Conservation (phyloP, 2,113 vertebrate genomes). For the Clupea harengus region DNA sequence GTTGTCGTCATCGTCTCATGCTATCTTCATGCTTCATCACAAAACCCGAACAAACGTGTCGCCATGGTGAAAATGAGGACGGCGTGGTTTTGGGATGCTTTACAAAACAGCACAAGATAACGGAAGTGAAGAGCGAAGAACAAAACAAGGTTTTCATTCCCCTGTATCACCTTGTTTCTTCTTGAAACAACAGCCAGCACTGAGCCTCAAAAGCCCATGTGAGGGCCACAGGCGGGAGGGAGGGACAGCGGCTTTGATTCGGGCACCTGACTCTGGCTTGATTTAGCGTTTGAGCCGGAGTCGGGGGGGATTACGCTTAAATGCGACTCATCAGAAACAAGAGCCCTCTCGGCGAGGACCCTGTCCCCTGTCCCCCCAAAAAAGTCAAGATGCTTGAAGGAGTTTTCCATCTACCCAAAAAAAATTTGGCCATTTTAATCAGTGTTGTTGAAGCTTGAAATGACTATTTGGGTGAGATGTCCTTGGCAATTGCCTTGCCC, state of each 20-base stretch:
- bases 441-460: conserved; percentile 42
- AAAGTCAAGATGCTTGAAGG: conserved; percentile 45
- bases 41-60: not conserved
- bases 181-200: not conserved
- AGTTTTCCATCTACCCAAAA: not conserved
- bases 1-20: not conserved
- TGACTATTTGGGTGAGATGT: conserved; percentile 15
- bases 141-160: not conserved
- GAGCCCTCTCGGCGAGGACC: conserved; percentile 16
- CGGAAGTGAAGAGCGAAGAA: not conserved
- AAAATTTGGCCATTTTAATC: conserved; percentile 57
- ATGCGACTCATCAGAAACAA: conserved; percentile 41
- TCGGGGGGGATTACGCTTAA: conserved; percentile 24
- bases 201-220: not conserved
- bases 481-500: conserved; percentile 29
- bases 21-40: not conserved
- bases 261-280: conserved; percentile 11
- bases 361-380: not conserved
- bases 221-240: not conserved
- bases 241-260: too few relatives aligned
- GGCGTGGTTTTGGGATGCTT: not conserved
- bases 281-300: conserved; percentile 31
- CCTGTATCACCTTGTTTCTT: not conserved
- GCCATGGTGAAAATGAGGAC: not conserved
- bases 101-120: not conserved